Base-by-base conservation (phyloP, 2,797 vertebrate species). In the Silurus aristotelis region DNA sequence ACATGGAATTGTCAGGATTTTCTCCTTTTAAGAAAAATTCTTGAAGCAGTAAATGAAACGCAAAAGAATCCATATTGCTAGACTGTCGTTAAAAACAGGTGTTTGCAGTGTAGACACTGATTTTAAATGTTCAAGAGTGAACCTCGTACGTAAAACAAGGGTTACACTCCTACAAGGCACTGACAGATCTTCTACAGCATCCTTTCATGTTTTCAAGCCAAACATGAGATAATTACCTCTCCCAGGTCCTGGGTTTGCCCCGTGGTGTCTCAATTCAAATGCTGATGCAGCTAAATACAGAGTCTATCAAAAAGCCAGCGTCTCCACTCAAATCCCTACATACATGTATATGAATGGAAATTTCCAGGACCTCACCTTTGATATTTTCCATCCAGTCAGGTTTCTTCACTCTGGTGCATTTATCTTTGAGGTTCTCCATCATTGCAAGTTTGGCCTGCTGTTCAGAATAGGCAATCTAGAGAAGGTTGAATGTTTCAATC, bases 391-490 rank as follows among this genome's bases (percentile, higher is more conserved):
- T 86, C 97, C 97, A 99, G 86, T 95, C 93, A 63, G 97, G 88
- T 89, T 95, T 95, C 89, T 90, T 92, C 22, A 94, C 0, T n/a
- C 95, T 94, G 9, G 92, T 94, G 90, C 96, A 96, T 87, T 95
- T 94, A 0, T 85, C 90, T 79, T 95, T 93, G 0, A 94, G 43
- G 0, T 91, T 89, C 8, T 93, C 95, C 95, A 97, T 92, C 92
- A 96, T 97, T 6, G 94, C 94, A 0, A 98, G 91, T 31, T 96
- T 95, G 0, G 94, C 97, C 87, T 98, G 97, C 85, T 97, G 96
- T 80, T 98, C 95, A 0, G 97, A 97, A 77, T 97, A 99, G 15
- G 96, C 96, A 90, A 93, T 88, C 98, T 99, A 89, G 12, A 46
- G 86, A 75, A 83, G 2, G 7, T 79, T 14, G 72, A 61, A 63